A percentile compares a stretch with the other conserved stretches of the same genome.
Conservation (phyloP, 1,140 invertebrate genomes). For the Trinorchestia longiramus region DNA sequence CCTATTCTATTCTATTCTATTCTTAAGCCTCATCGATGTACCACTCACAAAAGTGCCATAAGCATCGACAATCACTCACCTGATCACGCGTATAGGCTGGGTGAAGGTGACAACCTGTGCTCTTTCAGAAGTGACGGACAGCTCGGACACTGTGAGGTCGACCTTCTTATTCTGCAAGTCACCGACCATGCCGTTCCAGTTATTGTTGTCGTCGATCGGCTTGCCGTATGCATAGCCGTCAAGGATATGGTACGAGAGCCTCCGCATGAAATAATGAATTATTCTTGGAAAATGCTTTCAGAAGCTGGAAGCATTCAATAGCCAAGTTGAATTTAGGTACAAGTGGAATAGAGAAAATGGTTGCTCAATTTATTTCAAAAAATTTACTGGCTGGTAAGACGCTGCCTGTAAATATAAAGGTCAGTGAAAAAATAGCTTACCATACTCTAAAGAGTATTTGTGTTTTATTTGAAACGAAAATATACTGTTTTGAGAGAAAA, state of each 20-base stretch:
- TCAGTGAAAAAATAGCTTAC: not conserved
- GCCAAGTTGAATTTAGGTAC: not conserved
- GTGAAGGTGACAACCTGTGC: slow-evolving; percentile 60
- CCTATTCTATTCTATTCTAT: no score
- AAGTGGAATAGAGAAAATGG: not conserved
- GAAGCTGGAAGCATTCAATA: no score
- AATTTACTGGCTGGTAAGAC: not conserved
- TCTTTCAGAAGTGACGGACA: slow-evolving; percentile 61
- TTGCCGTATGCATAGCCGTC: slow-evolving; percentile 63
- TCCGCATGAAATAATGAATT: not conserved
- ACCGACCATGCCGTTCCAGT: slow-evolving; percentile 64
- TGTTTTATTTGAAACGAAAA: not conserved
- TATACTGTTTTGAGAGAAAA: no score
- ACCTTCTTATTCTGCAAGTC: slow-evolving; percentile 58
- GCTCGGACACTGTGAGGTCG: slow-evolving; percentile 63
- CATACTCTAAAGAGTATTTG: not conserved
- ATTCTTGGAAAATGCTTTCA: no score
- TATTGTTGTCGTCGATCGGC: slow-evolving; percentile 43
- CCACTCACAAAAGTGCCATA: no score
- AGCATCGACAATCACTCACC: slow-evolving; percentile 16
- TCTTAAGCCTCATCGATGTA: no score
- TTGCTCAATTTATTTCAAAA: not conserved
- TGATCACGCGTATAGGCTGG: slow-evolving; percentile 61
- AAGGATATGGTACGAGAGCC: slow-evolving; percentile 55
- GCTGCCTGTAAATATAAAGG: not conserved